Evolutionary conservation across 2,113 vertebrate genomes (phyloP), one percentile per base, ranked within the genome.

Genomic region (Chaetops frenatus): DNA sequence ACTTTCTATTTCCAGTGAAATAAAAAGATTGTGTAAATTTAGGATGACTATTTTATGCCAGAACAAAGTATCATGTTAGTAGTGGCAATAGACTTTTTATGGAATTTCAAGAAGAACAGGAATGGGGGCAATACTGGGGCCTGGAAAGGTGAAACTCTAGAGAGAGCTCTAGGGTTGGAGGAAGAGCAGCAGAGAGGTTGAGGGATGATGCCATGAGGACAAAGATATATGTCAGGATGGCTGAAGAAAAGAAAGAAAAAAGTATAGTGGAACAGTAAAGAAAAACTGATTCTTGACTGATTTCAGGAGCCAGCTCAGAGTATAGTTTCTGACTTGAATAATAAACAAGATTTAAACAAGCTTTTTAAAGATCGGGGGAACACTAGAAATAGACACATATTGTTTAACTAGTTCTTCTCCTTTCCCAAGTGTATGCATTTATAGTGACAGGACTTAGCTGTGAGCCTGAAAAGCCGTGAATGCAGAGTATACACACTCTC

Each of bases 141-240:
- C 27, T 79, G 54, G 22, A 44, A 81, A 67, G 2, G 18, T 27
- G 35, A 71, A 74, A 70, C 3, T 10, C 6, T 24, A 51, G 35
- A 61, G 36, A 35, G 24, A 79, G 3, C 17, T 81, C 16, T 83
- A 19, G 12, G 15, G 4, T 72, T 18, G 9, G 24, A 74, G 13
- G 13, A 88, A 58, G 10, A 67, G 20, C 25, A 76, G 23, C 40
- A 79, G 18, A 58, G 16, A 65, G 7, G 19, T 11, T 77, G 29
- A 38, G 9, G 8, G 9, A 29, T 0, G 0, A 8, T 65, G 16
- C 19, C 15, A 28, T n/a, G 15, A 53, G 17, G 31, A 81, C 17
- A 85, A 85, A 62, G 11, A 18, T 53, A 31, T 8, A 12, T 7
- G 8, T 57, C 31, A 53, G n/a, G 11, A n/a, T 66, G 15, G 7